These are phyloP conservation scores for Adelosebastes latens DNA, from an alignment of 2,797 vertebrate genomes.

Conservation along the genomic window DNA sequence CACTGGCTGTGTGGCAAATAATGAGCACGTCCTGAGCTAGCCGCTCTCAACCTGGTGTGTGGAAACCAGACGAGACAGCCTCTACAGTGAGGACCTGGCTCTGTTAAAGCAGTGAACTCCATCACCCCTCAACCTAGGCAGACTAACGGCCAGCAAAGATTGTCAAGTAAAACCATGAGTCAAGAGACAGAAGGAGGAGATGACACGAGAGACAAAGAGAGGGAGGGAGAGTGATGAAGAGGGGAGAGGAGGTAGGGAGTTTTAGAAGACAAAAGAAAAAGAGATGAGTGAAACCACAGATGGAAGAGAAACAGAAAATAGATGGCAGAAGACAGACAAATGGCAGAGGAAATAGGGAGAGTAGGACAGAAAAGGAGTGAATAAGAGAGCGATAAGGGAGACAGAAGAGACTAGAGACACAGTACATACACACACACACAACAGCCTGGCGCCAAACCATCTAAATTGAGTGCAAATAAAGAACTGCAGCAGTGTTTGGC, in stretches of 20 bases:
- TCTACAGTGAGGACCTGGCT: slow-evolving; percentile 24
- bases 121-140: slow-evolving; percentile 45
- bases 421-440: slow-evolving; percentile 17
- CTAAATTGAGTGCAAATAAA: slow-evolving; percentile 72
- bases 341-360: slow-evolving; percentile 16
- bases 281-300: slow-evolving; percentile 37
- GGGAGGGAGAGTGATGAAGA: slow-evolving; percentile 16
- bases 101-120: slow-evolving; percentile 51
- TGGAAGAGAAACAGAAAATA: slow-evolving; percentile 12
- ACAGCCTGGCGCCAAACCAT: slow-evolving; percentile 46
- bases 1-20: slow-evolving; percentile 43
- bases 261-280: slow-evolving; percentile 43
- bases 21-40: slow-evolving; percentile 47
- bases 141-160: slow-evolving; percentile 36
- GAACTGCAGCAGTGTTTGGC: slow-evolving; percentile 64
- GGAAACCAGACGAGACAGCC: slow-evolving; percentile 47
- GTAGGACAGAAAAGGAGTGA: slow-evolving; percentile 35
- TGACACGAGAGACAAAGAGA: slow-evolving; percentile 39
- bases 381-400: slow-evolving; percentile 43
- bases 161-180: slow-evolving; percentile 51
- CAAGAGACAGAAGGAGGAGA: slow-evolving; percentile 44
- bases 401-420: slow-evolving; percentile 39
- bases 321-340: slow-evolving; percentile 34
- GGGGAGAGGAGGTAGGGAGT: slow-evolving; percentile 18
- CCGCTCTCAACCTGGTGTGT: slow-evolving; percentile 31